A percentile compares a stretch with the other conserved stretches of the same genome.
phyloP scores from a whole-genome alignment of 2,113 vertebrate genomes.

The Azemiops feae region DNA sequence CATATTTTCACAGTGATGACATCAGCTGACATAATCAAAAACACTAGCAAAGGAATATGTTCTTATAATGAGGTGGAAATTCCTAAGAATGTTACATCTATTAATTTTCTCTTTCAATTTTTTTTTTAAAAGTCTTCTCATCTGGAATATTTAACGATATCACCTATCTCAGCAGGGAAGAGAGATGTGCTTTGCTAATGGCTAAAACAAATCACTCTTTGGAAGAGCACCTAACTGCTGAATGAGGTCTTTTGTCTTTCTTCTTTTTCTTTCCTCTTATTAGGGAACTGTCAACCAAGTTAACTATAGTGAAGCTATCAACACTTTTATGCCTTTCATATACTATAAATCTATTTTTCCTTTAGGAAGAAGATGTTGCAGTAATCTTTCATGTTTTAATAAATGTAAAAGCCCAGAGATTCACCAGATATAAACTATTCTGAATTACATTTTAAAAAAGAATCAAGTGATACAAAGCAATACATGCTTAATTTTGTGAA shows the following conservation, averaged over 20 bases:
- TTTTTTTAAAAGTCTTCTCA: not conserved
- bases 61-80: not conserved
- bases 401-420: not conserved
- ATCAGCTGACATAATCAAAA: not conserved
- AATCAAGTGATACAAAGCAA: not conserved
- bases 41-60: not conserved
- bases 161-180: not conserved
- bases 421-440: not conserved
- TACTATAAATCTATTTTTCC: not conserved
- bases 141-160: not conserved
- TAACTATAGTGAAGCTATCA: not conserved
- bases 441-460: not conserved
- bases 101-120: not conserved
- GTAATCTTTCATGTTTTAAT: not conserved
- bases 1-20: not conserved
- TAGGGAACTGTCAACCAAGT: too few relatives aligned
- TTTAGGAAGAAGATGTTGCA: not conserved
- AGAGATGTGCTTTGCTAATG: not conserved
- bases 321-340: not conserved
- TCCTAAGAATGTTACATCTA: not conserved
- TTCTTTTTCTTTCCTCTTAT: not conserved
- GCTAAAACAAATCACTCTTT: not conserved
- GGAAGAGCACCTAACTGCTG: too few relatives aligned
- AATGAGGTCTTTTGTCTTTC: not conserved
- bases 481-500: conserved; percentile 7